phyloP scores from a whole-genome alignment of 2,113 vertebrate genomes.

The Apaloderma vittatum region DNA sequence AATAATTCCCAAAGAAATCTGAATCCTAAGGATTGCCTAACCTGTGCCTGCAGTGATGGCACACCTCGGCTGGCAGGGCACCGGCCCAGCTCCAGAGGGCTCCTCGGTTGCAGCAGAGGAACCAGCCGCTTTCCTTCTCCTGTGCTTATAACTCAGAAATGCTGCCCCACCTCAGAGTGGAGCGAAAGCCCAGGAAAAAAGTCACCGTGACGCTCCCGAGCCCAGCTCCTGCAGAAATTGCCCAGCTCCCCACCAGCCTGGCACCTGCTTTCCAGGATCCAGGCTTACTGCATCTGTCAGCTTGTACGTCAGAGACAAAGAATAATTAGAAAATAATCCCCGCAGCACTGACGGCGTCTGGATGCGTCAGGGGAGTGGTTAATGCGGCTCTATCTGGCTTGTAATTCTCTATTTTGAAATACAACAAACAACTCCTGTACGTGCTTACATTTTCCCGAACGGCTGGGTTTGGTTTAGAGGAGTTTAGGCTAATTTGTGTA shows the following conservation, averaged over 20 bases:
- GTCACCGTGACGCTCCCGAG: not conserved
- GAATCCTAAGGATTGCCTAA: not conserved
- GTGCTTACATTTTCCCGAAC: not conserved
- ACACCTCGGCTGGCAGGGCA: fast-evolving
- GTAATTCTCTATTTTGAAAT: not conserved
- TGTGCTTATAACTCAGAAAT: not conserved
- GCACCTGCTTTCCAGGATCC: not conserved
- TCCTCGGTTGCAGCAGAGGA: not conserved
- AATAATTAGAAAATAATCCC: not conserved
- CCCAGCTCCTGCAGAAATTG: not conserved
- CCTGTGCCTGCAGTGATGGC: fast-evolving
- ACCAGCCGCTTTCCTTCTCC: not conserved
- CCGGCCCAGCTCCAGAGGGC: not conserved
- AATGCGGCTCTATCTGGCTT: not conserved
- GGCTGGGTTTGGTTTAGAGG: not conserved
- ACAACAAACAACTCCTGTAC: not conserved
- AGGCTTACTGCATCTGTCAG: not conserved
- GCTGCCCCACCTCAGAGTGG: not conserved
- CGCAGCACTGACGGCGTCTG: not conserved
- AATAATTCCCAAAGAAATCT: not conserved
- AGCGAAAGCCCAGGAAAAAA: too few species aligned
- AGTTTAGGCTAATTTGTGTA: not conserved
- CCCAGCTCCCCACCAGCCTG: fast-evolving
- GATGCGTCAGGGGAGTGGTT: not conserved
- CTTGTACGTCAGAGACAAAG: not conserved